Conservation (phyloP, 2,888 invertebrate genomes). For the Drosophila quinaria region DNA sequence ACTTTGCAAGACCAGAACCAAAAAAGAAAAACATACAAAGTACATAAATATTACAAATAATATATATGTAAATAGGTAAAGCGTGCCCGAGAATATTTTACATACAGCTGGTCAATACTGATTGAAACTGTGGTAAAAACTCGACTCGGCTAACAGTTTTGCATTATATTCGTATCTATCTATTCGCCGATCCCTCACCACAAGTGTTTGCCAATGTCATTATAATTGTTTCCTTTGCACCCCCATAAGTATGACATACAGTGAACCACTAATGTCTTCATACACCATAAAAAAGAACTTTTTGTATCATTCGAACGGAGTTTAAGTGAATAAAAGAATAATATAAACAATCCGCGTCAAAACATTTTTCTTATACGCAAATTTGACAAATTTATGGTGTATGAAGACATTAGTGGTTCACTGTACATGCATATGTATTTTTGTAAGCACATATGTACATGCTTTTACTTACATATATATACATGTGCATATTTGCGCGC, state of each 20-base stretch:
- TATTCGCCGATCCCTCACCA: constrained; percentile 37
- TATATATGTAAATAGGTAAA: constrained; percentile 54
- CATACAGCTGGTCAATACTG: constrained; percentile 8
- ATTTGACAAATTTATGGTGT: too few relatives aligned
- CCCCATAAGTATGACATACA: constrained; percentile 15
- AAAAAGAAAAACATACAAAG: constrained; percentile 27
- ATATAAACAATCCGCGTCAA: too few relatives aligned
- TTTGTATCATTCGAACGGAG: too few relatives aligned
- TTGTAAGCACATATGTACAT: not conserved
- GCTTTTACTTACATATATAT: not conserved
- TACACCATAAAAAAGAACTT: too few relatives aligned
- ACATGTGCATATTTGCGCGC: constrained; percentile 55
- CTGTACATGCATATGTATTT: too few relatives aligned
- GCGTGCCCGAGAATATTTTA: constrained; percentile 15
- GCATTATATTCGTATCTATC: constrained; percentile 17
- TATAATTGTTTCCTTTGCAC: constrained; percentile 32
- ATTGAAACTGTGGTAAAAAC: constrained; percentile 32
- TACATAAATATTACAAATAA: not conserved
- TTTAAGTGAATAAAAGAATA: too few relatives aligned
- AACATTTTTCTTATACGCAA: too few relatives aligned
- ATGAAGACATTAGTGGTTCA: too few relatives aligned
- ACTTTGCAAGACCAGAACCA: constrained; percentile 27
- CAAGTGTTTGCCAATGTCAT: constrained; percentile 32
- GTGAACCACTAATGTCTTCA: too few relatives aligned
- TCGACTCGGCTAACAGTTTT: constrained; percentile 19